Percentiles rank a stretch among this genome's conserved stretches.
These are phyloP conservation scores for Aplochiton taeniatus DNA, from an alignment of 2,797 vertebrate species.

Conservation along the genomic window DNA sequence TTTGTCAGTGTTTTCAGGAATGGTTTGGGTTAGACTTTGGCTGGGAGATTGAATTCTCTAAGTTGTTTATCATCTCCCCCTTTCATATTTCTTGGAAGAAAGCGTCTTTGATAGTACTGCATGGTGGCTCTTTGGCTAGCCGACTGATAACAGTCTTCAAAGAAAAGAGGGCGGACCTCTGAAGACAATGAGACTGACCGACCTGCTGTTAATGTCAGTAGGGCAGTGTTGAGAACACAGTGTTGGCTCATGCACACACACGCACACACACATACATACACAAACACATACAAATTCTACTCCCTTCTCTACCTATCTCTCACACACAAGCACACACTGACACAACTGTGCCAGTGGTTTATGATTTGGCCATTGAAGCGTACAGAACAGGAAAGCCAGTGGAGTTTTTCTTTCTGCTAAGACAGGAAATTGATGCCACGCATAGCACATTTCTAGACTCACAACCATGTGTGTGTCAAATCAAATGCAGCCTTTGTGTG, in stretches of 20 bases:
- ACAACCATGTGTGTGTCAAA: constrained; percentile 32
- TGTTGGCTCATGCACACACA: neutral
- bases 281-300: neutral
- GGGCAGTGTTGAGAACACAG: neutral
- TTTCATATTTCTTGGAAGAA: too few species aligned
- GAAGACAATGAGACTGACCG: too few species aligned
- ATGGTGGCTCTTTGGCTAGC: too few species aligned
- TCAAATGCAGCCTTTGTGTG: constrained; percentile 52
- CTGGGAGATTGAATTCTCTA: too few species aligned
- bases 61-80: too few species aligned
- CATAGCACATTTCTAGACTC: constrained; percentile 27
- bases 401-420: constrained; percentile 22
- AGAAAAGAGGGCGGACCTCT: too few species aligned
- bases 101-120: too few species aligned
- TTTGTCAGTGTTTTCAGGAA: too few species aligned
- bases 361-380: constrained; percentile 18
- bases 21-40: too few species aligned
- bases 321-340: neutral
- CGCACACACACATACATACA: neutral
- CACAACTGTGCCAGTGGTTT: neutral
- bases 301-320: neutral
- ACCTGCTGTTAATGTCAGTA: too few species aligned
- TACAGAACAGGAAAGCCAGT: neutral
- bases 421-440: constrained; percentile 58
- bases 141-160: too few species aligned